These are phyloP conservation scores for Neogobius melanostomus DNA, from an alignment of 2,113 vertebrate species.

Conservation along the genomic window DNA sequence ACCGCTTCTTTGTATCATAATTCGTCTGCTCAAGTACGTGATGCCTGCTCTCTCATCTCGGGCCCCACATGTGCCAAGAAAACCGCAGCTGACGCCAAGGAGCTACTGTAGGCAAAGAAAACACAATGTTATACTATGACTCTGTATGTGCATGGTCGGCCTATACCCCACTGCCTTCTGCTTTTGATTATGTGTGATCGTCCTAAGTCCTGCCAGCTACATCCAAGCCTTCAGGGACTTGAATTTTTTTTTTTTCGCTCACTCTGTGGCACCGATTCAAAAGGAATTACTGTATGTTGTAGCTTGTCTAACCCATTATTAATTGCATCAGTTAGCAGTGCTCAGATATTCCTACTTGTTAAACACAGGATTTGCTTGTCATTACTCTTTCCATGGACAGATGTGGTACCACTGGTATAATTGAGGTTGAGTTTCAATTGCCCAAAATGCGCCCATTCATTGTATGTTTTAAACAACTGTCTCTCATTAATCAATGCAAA, in stretches of 20 bases:
- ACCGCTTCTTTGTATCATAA: slow-evolving; percentile 56
- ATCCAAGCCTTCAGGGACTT: slow-evolving; percentile 56
- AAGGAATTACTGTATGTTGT: slow-evolving; percentile 52
- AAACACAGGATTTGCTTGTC: slow-evolving; percentile 15
- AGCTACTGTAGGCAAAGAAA: slow-evolving; percentile 77
- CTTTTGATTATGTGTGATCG: slow-evolving; percentile 75
- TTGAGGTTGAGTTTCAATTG: slow-evolving; percentile 8
- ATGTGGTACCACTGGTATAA: slow-evolving; percentile 9
- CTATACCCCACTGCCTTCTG: slow-evolving; percentile 61
- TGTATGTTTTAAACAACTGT: slow-evolving; percentile 21
- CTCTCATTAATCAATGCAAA: slow-evolving; percentile 20
- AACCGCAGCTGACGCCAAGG: slow-evolving; percentile 69
- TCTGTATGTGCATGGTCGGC: slow-evolving; percentile 56
- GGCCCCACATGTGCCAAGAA: slow-evolving; percentile 62
- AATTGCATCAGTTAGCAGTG: slow-evolving; percentile 50
- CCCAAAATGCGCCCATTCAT: slow-evolving; percentile 18
- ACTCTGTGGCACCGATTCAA: slow-evolving; percentile 57
- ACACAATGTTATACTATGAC: slow-evolving; percentile 62
- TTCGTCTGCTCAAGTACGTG: slow-evolving; percentile 64
- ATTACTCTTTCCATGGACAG: slow-evolving; percentile 26
- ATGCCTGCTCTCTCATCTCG: slow-evolving; percentile 69
- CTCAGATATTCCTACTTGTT: slow-evolving; percentile 34
- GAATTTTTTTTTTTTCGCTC: slow-evolving; percentile 26
- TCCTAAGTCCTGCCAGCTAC: slow-evolving; percentile 63
- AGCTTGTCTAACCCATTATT: slow-evolving; percentile 64